phyloP scores from a whole-genome alignment of 1,140 invertebrate genomes.

The Drosophila chauvacae region DNA sequence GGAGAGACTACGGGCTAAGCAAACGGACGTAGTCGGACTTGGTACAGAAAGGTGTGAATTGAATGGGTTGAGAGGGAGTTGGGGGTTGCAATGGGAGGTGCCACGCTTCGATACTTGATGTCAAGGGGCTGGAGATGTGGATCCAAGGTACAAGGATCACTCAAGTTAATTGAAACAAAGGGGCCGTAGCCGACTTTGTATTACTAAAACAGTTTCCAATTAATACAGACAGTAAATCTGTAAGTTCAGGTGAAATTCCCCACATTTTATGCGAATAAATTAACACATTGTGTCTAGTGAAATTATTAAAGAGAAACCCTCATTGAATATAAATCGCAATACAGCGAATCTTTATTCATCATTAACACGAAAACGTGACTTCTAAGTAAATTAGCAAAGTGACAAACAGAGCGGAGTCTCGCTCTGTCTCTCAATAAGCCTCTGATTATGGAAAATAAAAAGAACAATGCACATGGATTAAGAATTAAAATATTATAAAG shows the following conservation, averaged over 20 bases:
- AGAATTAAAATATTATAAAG: background rate
- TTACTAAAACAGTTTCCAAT: background rate
- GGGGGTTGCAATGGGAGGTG: background rate
- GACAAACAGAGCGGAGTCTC: background rate
- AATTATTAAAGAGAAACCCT: background rate
- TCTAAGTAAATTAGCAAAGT: background rate
- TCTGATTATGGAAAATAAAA: background rate
- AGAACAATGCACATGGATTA: background rate
- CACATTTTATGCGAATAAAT: background rate
- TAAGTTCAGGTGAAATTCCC: background rate
- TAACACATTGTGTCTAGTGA: background rate
- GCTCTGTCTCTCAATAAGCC: too few species aligned
- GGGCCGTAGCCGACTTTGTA: background rate
- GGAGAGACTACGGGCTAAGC: slow-evolving; percentile 15
- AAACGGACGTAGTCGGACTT: slow-evolving; percentile 28
- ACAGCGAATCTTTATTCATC: slow-evolving; percentile 1
- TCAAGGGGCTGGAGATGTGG: background rate
- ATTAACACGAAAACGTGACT: slow-evolving; percentile 7
- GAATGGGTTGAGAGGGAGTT: slow-evolving; percentile 1
- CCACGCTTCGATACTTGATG: background rate
- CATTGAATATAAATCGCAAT: background rate
- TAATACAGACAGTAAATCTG: background rate
- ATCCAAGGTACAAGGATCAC: background rate
- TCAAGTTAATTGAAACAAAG: slow-evolving; percentile 17
- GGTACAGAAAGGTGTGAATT: slow-evolving; percentile 62